Evolutionary conservation across 1,140 invertebrate genomes (phyloP).

Genomic region (Saccostrea glomerata): DNA sequence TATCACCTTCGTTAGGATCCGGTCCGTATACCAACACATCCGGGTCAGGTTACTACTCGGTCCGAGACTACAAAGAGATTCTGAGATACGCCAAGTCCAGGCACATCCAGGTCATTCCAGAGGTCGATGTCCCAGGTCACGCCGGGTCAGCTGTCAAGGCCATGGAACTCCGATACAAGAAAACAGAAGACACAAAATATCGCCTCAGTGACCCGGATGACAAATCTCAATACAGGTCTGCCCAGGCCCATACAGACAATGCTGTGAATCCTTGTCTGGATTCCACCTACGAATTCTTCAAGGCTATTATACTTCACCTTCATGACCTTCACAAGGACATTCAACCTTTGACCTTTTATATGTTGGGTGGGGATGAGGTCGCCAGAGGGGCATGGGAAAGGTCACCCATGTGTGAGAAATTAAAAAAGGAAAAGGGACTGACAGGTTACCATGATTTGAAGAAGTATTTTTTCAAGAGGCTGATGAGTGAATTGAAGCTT

Average conservation of each 20-base stretch:
- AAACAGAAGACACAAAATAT: conserved; percentile 56
- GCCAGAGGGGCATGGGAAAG: conserved; percentile 69
- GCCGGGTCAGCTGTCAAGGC: conserved; percentile 63
- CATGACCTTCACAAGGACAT: conserved; percentile 64
- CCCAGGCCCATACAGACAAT: conserved; percentile 72
- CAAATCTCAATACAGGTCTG: conserved; percentile 64
- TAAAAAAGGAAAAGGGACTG: conserved; percentile 56
- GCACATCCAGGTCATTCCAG: conserved; percentile 68
- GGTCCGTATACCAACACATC: conserved; percentile 53
- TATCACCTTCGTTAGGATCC: conserved; percentile 61
- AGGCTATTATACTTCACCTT: conserved; percentile 59
- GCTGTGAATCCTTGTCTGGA: conserved; percentile 75
- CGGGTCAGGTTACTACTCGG: conserved; percentile 63
- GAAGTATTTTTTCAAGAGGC: conserved; percentile 70
- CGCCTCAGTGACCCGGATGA: conserved; percentile 66
- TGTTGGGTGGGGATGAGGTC: conserved; percentile 78
- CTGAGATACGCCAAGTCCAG: conserved; percentile 59
- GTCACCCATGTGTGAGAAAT: conserved; percentile 67
- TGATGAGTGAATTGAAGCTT: conserved; percentile 61
- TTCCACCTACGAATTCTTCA: conserved; percentile 69
- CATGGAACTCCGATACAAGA: conserved; percentile 65
- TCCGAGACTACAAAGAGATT: conserved; percentile 66
- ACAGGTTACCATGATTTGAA: conserved; percentile 64
- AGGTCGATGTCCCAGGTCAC: conserved; percentile 72
- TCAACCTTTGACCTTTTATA: conserved; percentile 70